These are phyloP conservation scores for Meleagris gallopavo DNA, from an alignment of 2,113 vertebrate species.

Conservation along the genomic window DNA sequence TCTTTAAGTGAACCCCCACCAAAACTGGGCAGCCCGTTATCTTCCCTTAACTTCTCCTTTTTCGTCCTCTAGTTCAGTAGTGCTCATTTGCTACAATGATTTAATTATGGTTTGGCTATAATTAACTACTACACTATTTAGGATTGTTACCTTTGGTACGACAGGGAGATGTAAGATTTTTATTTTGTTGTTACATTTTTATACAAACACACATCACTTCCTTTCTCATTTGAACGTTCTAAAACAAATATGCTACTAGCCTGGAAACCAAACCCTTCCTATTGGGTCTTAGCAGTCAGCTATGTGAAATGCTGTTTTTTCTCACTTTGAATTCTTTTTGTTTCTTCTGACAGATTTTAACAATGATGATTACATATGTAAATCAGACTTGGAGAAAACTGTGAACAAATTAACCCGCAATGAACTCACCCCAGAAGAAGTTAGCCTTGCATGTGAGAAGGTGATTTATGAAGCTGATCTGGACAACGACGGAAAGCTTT, in stretches of 20 bases:
- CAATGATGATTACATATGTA: constrained; percentile 93
- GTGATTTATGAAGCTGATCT: constrained; percentile 92
- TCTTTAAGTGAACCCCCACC: neutral
- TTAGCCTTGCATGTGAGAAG: constrained; percentile 93
- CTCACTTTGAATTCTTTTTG: neutral
- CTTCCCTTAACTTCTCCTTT: neutral
- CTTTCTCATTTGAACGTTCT: neutral
- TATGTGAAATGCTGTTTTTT: neutral
- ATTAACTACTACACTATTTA: neutral
- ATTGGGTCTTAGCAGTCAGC: neutral
- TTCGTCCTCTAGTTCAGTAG: neutral
- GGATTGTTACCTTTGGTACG: neutral
- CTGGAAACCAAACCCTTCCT: neutral
- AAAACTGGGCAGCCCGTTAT: neutral
- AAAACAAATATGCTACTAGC: neutral
- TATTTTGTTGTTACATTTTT: neutral
- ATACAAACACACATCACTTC: neutral
- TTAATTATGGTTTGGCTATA: neutral
- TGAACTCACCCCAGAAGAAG: constrained; percentile 91
- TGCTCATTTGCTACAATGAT: neutral
- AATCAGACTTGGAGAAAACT: constrained; percentile 92
- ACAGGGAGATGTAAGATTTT: neutral
- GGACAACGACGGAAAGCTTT: constrained; percentile 93
- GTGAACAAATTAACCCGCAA: constrained; percentile 90
- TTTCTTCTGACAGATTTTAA: constrained; percentile 88